A percentile compares a stretch with the other conserved stretches of the same genome.
phyloP scores from a whole-genome alignment of 1,140 invertebrate genomes.

The Heliothis virescens region DNA sequence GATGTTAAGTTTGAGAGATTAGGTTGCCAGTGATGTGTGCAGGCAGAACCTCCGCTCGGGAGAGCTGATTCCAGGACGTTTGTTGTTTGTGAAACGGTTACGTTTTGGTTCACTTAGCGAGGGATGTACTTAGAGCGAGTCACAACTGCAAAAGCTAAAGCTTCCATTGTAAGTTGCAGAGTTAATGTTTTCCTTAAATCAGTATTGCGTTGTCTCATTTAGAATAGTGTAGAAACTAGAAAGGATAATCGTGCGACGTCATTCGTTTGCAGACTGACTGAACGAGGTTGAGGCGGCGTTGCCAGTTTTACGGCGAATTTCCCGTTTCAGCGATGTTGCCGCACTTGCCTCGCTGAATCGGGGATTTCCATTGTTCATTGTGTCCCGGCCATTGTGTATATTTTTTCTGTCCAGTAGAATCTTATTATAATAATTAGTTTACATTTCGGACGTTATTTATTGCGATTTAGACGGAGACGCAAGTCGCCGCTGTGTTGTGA shows the following conservation, averaged over 20 bases:
- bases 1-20: conserved; percentile 72
- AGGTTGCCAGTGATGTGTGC: conserved; percentile 69
- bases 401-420: conserved; percentile 58
- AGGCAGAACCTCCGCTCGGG: conserved; percentile 72
- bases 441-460: conserved; percentile 51
- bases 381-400: conserved; percentile 60
- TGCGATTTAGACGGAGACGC: conserved; percentile 59
- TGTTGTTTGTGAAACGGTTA: conserved; percentile 50
- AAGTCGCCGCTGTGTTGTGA: conserved; percentile 52
- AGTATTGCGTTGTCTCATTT: conserved; percentile 84
- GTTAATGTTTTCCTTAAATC: conserved; percentile 80
- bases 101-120: conserved; percentile 54
- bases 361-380: conserved; percentile 72
- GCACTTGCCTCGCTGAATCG: conserved; percentile 60
- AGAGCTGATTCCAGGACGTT: conserved; percentile 41
- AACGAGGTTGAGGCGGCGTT: conserved; percentile 79
- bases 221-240: conserved; percentile 84
- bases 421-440: conserved; percentile 61
- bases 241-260: conserved; percentile 84
- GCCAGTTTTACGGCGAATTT: conserved; percentile 77
- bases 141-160: conserved; percentile 67
- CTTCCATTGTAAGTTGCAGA: conserved; percentile 78
- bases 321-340: conserved; percentile 78
- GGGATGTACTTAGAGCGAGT: conserved; percentile 76
- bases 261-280: conserved; percentile 76